Evolutionary conservation across 2,113 vertebrate species (phyloP), one percentile per base, ranked within the genome.

Genomic region (Kryptolebias marmoratus): DNA sequence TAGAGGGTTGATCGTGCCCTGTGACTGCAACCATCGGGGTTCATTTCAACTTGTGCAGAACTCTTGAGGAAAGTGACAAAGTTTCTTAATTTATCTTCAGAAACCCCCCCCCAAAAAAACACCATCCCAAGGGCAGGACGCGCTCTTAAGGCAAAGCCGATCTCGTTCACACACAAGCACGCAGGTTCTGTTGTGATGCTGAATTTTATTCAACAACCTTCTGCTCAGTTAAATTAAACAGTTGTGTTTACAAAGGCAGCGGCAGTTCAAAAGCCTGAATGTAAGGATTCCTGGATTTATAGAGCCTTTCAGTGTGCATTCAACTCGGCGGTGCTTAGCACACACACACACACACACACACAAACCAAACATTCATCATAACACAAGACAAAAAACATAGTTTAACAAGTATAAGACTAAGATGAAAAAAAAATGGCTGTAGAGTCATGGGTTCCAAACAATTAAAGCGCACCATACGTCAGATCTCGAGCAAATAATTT

Each of bases 201-300:
- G 90, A 93, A 90, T 88, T 94, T 93, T 94, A 94, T 94, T 94
- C 91, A 82, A 90, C 68, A 87, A 84, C 77, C 84, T 76, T 87
- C 81, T 88, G 88, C 80, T 87, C 86, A 65, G 80, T 90, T 85
- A 88, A 89, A 88, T 77, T 22, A 30, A 90, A 86, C 76, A 60
- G 84, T 68, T 77, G 83, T 79, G 77, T 83, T 22, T 73, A 84
- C 65, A 83, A 86, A 90, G 88, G 82, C 84, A 85, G 83, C 71
- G 55, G 80, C 52, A 75, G 79, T 86, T 73, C 71, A 75, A 27
- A 68, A 80, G 78, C 68, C 89, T 72, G 76, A 79, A 83, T 82
- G 72, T 71, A 76, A 83, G 81, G 75, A 32, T 50, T 76, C 58
- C 59, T 73, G 69, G 62, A 75, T 82, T 79, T 63, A 64, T 59